These are phyloP conservation scores for Salminus brasiliensis DNA, from an alignment of 2,113 vertebrate species.

Conservation along the genomic window DNA sequence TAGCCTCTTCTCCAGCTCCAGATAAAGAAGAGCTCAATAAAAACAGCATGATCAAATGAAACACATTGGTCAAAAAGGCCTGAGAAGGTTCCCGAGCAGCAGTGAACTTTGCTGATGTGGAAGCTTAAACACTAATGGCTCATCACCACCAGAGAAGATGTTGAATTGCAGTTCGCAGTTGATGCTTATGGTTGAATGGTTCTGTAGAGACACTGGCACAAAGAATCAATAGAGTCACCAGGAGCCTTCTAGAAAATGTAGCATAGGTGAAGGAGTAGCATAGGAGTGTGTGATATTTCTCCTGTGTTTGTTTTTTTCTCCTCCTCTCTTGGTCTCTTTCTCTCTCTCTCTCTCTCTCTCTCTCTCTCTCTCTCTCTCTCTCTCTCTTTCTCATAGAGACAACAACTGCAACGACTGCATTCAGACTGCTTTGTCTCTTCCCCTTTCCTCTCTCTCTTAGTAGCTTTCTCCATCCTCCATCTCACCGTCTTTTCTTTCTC, in stretches of 20 bases:
- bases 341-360: neutral
- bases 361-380: neutral
- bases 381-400: conserved; percentile 10
- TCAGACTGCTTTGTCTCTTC: conserved; percentile 30
- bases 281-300: neutral
- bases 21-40: conserved; percentile 25
- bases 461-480: too few relatives aligned
- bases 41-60: neutral
- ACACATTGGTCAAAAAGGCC: neutral
- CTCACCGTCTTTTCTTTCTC: too few relatives aligned
- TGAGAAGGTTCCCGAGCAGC: neutral
- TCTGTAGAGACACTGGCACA: neutral
- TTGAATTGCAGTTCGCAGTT: neutral
- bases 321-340: conserved; percentile 9
- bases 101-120: conserved; percentile 2
- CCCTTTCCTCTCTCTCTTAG: neutral
- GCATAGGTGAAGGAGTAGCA: neutral
- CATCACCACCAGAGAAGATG: neutral
- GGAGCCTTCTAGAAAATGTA: neutral
- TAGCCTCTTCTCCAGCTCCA: conserved; percentile 44
- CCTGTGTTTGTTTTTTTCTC: neutral
- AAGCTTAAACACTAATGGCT: conserved; percentile 35
- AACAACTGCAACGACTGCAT: conserved; percentile 14
- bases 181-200: neutral
- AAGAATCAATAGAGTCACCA: conserved; percentile 22